These are phyloP conservation scores for Pandemis cinnamomeana DNA, from an alignment of 2,888 invertebrate genomes.

Conservation along the genomic window DNA sequence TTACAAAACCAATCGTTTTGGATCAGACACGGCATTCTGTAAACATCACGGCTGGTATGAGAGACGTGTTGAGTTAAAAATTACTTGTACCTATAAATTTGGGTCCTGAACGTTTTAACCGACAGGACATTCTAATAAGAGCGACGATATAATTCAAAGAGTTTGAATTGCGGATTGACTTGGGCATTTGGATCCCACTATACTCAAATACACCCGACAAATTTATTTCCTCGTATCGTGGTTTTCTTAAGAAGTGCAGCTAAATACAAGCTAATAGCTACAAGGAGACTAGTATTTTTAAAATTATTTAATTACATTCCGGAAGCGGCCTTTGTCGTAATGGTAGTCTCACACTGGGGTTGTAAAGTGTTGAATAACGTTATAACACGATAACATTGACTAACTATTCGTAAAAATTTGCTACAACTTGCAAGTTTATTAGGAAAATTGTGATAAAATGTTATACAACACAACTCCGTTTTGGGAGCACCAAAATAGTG, in stretches of 20 bases:
- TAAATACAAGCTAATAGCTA: not conserved
- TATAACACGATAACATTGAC: too few relatives aligned
- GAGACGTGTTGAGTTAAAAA: not conserved
- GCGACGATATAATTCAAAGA: too few relatives aligned
- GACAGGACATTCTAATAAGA: too few relatives aligned
- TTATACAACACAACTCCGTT: too few relatives aligned
- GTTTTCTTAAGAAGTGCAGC: not conserved
- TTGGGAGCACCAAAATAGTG: conserved; percentile 4
- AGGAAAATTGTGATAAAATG: too few relatives aligned
- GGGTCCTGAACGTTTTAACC: too few relatives aligned
- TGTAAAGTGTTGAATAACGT: too few relatives aligned
- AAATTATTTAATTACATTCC: conserved; percentile 57
- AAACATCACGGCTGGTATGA: not conserved
- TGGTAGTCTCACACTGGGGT: too few relatives aligned
- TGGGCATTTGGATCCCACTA: not conserved
- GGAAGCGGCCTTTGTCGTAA: conserved; percentile 51
- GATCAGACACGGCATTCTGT: not conserved
- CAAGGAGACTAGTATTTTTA: not conserved
- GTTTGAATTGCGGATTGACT: too few relatives aligned
- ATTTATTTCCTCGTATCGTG: not conserved
- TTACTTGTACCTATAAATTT: too few relatives aligned
- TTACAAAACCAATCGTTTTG: not conserved
- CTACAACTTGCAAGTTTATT: too few relatives aligned
- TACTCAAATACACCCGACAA: not conserved
- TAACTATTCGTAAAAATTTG: too few relatives aligned